A percentile compares a stretch with the other conserved stretches of the same genome.
These are phyloP conservation scores for Oryzias celebensis DNA, from an alignment of 2,113 vertebrate genomes.

Conservation along the genomic window DNA sequence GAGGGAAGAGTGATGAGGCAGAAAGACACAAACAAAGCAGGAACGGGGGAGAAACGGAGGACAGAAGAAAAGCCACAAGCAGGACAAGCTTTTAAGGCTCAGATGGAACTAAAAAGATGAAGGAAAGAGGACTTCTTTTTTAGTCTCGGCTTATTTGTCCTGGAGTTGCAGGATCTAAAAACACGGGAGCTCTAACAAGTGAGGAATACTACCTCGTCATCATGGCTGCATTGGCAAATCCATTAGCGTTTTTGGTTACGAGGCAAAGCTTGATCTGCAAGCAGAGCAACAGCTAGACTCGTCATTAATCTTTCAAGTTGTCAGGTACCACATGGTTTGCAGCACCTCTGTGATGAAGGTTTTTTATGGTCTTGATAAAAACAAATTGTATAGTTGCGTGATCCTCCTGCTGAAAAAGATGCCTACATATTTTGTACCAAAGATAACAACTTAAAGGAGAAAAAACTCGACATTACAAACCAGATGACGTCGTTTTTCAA, in stretches of 20 bases:
- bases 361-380: background rate
- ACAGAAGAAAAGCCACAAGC: slow-evolving; percentile 27
- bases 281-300: slow-evolving; percentile 2
- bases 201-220: slow-evolving; percentile 9
- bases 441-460: too few species aligned
- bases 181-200: slow-evolving; percentile 48
- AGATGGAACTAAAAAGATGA: slow-evolving; percentile 37
- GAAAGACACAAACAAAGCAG: slow-evolving; percentile 29
- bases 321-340: slow-evolving; percentile 19
- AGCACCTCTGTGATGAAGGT: slow-evolving; percentile 4
- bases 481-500: too few species aligned
- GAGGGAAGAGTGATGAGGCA: slow-evolving; percentile 26
- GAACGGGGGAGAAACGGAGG: background rate
- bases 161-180: slow-evolving; percentile 24
- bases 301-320: slow-evolving; percentile 32
- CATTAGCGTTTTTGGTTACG: slow-evolving; percentile 4
- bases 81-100: slow-evolving; percentile 28
- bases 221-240: background rate
- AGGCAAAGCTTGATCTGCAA: slow-evolving; percentile 2
- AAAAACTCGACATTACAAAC: too few species aligned
- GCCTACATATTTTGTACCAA: too few species aligned
- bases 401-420: too few species aligned
- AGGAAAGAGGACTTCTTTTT: slow-evolving; percentile 29
- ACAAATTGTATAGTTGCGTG: too few species aligned
- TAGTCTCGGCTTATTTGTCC: slow-evolving; percentile 41